Percentiles rank a stretch among this genome's conserved stretches.
These are phyloP conservation scores for Leptopilina drosophilae DNA, from an alignment of 2,888 invertebrate genomes.

Conservation along the genomic window DNA sequence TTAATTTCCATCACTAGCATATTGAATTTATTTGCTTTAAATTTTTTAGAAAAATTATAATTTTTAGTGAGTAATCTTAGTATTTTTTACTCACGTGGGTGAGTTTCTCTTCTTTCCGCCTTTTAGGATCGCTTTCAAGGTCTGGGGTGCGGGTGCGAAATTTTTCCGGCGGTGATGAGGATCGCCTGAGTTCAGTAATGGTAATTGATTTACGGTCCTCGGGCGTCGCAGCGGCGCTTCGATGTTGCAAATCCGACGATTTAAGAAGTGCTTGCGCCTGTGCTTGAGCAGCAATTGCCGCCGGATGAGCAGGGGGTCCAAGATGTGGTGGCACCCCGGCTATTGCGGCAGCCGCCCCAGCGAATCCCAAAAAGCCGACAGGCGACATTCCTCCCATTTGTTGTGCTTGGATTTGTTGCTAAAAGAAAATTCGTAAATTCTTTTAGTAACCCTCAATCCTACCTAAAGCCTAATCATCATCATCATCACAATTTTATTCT, in stretches of 20 bases:
- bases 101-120: conserved; percentile 91
- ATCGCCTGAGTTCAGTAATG: conserved; percentile 79
- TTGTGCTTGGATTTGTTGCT: conserved; percentile 95
- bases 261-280: conserved; percentile 70
- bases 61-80: too few relatives aligned
- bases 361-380: conserved; percentile 79
- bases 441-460: too few relatives aligned
- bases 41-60: too few relatives aligned
- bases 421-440: conserved; percentile 55
- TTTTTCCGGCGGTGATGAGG: conserved; percentile 91
- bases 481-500: too few relatives aligned
- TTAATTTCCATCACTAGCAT: too few relatives aligned
- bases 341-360: conserved; percentile 78
- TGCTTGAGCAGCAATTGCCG: conserved; percentile 77
- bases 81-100: conserved; percentile 86
- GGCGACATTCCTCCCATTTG: conserved; percentile 80
- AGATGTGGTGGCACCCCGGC: conserved; percentile 79
- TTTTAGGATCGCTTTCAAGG: conserved; percentile 86
- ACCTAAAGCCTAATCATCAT: too few relatives aligned
- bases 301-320: conserved; percentile 79
- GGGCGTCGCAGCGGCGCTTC: conserved; percentile 77
- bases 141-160: conserved; percentile 88
- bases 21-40: too few relatives aligned
- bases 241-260: conserved; percentile 78
- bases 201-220: conserved; percentile 81